Conservation (phyloP, 2,113 vertebrate genomes). For the Turdus rufiventris region DNA sequence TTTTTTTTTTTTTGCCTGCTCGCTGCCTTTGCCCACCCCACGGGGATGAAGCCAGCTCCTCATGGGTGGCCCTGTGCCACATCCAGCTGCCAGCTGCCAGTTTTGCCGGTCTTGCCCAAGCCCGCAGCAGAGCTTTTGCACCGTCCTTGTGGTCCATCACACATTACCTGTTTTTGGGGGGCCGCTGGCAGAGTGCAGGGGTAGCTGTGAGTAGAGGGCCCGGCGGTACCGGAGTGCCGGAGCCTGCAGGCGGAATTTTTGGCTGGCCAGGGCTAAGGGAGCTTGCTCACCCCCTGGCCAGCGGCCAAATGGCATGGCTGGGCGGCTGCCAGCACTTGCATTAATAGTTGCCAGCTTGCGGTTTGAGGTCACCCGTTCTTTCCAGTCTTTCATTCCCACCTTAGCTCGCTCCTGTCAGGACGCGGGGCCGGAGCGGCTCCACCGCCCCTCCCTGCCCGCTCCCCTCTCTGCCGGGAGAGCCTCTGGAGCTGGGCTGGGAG, state of each 20-base stretch:
- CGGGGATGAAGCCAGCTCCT: fast-evolving
- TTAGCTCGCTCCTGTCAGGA: background rate
- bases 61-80: background rate
- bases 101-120: background rate
- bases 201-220: fast-evolving
- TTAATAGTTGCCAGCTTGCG: conserved; percentile 26
- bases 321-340: background rate
- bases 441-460: background rate
- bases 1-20: background rate
- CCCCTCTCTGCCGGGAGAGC: fast-evolving
- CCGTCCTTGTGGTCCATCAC: fast-evolving
- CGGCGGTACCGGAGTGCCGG: fast-evolving
- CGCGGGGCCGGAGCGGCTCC: background rate
- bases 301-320: conserved; percentile 28
- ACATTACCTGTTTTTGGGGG: background rate
- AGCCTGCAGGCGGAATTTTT: background rate
- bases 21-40: background rate
- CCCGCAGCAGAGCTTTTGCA: background rate
- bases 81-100: background rate
- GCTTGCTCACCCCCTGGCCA: background rate
- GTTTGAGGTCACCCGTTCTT: conserved; percentile 46
- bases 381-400: conserved; percentile 28
- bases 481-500: background rate
- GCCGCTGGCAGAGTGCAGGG: fast-evolving
- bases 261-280: background rate